A percentile compares a stretch with the other conserved stretches of the same genome.
Evolutionary conservation across 2,797 vertebrate species (phyloP).

Genomic region (Malacoctenus gilli): DNA sequence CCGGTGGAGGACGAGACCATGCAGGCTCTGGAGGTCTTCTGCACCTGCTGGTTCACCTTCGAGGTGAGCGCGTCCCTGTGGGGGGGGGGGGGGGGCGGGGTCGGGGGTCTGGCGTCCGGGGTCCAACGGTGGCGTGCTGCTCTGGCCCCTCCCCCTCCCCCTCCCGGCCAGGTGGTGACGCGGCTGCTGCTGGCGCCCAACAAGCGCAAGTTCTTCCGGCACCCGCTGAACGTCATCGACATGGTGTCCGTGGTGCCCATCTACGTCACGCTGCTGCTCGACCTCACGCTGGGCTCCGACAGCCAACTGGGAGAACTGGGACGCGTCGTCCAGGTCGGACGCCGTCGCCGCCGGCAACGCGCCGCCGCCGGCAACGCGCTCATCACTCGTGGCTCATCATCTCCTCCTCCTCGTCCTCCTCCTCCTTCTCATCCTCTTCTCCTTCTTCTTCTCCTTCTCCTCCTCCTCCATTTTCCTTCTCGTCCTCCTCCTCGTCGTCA

Average conservation of each 20-base stretch:
- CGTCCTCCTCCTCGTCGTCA: no score
- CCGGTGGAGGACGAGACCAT: slow-evolving; percentile 84
- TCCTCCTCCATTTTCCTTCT: no score
- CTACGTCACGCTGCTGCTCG: slow-evolving; percentile 91
- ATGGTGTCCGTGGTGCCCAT: slow-evolving; percentile 92
- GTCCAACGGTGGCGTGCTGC: background rate
- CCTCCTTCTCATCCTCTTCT: no score
- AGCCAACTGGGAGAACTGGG: slow-evolving; percentile 88
- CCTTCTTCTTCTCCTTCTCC: no score
- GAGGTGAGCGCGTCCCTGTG: slow-evolving; percentile 79
- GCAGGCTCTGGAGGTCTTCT: slow-evolving; percentile 91
- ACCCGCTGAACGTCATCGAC: slow-evolving; percentile 95
- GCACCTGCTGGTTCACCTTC: slow-evolving; percentile 97
- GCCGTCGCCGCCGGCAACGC: no score
- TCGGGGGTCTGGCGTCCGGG: no score
- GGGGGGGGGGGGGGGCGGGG: no score
- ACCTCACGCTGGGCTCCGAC: slow-evolving; percentile 81
- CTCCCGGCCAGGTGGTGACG: slow-evolving; percentile 79
- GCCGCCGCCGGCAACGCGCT: no score
- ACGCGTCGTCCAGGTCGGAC: slow-evolving; percentile 88
- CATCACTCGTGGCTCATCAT: no score
- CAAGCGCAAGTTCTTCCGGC: slow-evolving; percentile 90
- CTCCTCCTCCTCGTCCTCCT: no score
- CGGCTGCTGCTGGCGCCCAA: slow-evolving; percentile 93
- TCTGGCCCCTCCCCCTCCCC: no score